Conservation (phyloP, 30 jellyfish, hydroid and myxozoan species). For the Hydra vulgaris region DNA sequence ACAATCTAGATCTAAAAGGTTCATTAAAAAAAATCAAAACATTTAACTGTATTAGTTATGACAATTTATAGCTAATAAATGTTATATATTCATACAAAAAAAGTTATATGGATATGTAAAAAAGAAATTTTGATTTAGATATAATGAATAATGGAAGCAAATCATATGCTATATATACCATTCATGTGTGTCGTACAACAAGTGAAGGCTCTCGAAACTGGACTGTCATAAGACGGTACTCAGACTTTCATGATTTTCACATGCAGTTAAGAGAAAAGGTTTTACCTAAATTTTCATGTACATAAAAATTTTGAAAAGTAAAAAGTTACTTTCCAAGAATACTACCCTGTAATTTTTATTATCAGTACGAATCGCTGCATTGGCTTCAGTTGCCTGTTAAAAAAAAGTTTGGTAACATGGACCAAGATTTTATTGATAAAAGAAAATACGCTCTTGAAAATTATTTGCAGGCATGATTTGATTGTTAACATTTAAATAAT, state of each 20-base stretch:
- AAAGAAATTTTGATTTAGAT: neutral
- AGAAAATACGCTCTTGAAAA: conserved; percentile 68
- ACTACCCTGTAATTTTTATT: neutral
- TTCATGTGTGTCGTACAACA: conserved; percentile 89
- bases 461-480: conserved; percentile 49
- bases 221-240: conserved; percentile 81
- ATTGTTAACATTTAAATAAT: neutral
- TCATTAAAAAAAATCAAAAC: too few species aligned
- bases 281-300: too few species aligned
- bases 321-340: neutral
- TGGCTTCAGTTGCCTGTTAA: conserved; percentile 62
- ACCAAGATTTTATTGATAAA: conserved; percentile 75
- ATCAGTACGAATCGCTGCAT: conserved; percentile 40
- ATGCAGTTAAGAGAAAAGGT: conserved; percentile 84
- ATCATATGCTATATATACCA: conserved; percentile 69
- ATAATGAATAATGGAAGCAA: conserved; percentile 16
- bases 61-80: too few species aligned
- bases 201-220: conserved; percentile 78
- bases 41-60: too few species aligned
- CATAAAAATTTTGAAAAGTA: neutral
- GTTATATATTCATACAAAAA: too few species aligned
- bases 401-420: conserved; percentile 85
- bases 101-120: too few species aligned
- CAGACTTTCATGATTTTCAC: conserved; percentile 91
- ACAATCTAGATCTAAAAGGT: too few species aligned